phyloP scores from a whole-genome alignment of 2,888 invertebrate genomes.

The Brachypalpus laphriformis region DNA sequence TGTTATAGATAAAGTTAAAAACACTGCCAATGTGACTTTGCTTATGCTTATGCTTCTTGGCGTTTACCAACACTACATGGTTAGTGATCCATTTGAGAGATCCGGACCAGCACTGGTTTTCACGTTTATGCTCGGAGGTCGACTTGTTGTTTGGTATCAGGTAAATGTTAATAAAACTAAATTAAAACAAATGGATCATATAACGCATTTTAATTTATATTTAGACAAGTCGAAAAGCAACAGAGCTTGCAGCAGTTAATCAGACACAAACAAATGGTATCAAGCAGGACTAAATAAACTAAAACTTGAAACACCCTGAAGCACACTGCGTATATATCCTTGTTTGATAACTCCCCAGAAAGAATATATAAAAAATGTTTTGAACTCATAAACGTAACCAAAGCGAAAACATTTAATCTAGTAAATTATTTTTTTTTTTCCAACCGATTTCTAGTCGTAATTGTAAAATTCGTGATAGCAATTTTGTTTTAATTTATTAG shows the following conservation, averaged over 20 bases:
- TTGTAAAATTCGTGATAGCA: slow-evolving; percentile 70
- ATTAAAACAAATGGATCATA: slow-evolving; percentile 19
- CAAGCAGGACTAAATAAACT: slow-evolving; percentile 84
- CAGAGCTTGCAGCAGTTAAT: slow-evolving; percentile 83
- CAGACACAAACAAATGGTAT: slow-evolving; percentile 85
- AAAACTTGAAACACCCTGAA: neutral
- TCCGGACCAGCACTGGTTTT: slow-evolving; percentile 95
- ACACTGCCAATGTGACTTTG: slow-evolving; percentile 93
- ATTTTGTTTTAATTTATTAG: slow-evolving; percentile 57
- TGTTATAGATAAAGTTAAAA: slow-evolving; percentile 93
- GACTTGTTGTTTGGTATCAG: slow-evolving; percentile 91
- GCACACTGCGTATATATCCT: slow-evolving; percentile 21
- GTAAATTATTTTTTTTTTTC: slow-evolving; percentile 48
- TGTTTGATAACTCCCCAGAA: slow-evolving; percentile 37
- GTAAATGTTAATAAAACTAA: slow-evolving; percentile 70
- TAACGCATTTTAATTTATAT: slow-evolving; percentile 73
- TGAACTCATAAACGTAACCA: slow-evolving; percentile 37
- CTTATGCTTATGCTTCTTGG: slow-evolving; percentile 93
- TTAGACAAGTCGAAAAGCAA: slow-evolving; percentile 86
- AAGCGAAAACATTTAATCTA: slow-evolving; percentile 53
- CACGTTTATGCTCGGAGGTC: slow-evolving; percentile 95
- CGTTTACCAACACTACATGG: slow-evolving; percentile 96
- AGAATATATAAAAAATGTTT: slow-evolving; percentile 58
- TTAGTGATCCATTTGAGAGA: slow-evolving; percentile 95
- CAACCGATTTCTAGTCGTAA: slow-evolving; percentile 68